Base-by-base conservation (phyloP, 92 coral and sea anemone genomes). In the Bergia sp. region DNA sequence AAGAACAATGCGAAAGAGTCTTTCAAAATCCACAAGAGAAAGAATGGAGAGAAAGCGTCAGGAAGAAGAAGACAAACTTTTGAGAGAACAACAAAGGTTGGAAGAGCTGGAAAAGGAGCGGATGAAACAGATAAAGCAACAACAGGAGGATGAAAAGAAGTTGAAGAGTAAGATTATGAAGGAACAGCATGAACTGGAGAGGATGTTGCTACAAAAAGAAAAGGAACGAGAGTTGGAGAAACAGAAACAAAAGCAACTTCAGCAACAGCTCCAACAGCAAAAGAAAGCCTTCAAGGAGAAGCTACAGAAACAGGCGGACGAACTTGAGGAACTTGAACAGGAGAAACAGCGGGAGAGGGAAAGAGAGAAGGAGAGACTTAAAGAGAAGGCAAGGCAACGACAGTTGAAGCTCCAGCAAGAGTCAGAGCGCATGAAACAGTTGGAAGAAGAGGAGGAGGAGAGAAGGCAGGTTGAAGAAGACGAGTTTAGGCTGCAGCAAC, bases 21-120 rank as follows among this genome's bases (percentile, higher is more conserved):
- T 97, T 89, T 97, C 99, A 21, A 97, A 97, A 90, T 97, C 99
- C 13, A 97, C 99, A 36, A 92, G 99, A 29, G 99, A 97, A 81
- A 94, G 98, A 50, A 93, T 97, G 99, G 97, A 97, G 85, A 88
- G 98, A 61, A 95, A 90, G 88, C 81, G 97, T 45, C 91, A 91
- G 57, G 90, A 93, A 88, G 99, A 97, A 76, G 99, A 97, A 72
- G 95, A 93, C 71, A 92, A 93, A 73, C 89, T 90, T 37, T 76
- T 93, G 58, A 91, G 90, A 80, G 98, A 97, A 81, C 96, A 94
- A 53, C 95, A 91, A 79, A 92, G 91, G 87, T 38, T 90, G 37
- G 97, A 92, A 77, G 94, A 92, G 21, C 89, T 96, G 15, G 95
- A 94, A 55, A 93, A 82, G 76, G 96, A 95, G 6, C 91, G 87